Base-by-base conservation (phyloP, 2,797 vertebrate genomes). In the Momotus momota region DNA sequence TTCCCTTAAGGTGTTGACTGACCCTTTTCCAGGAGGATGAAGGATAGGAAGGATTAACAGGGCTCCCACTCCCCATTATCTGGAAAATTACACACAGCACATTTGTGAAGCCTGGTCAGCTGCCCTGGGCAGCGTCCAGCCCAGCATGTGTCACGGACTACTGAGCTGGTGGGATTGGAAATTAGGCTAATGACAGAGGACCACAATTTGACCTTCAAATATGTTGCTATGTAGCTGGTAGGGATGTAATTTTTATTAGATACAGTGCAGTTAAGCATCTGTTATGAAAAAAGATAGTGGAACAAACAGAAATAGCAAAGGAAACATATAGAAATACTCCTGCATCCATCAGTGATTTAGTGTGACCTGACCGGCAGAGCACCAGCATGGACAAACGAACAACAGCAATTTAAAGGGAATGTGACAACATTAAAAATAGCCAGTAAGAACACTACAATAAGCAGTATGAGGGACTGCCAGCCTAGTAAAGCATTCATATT, bases 71-170 rank as follows among this genome's bases (percentile, higher is more conserved):
- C 8, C 7, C 10, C 14, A 11, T n/a, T 21, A 38, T 15, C 9
- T 31, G 10, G 33, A 38, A 48, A 33, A 64, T 41, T 7, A 49
- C 9, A 33, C 13, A 4, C 2, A 35, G 6, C 2, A 0, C 8
- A 14, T 9, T 52, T 33, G 60, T 48, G 46, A 43, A 54, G 22
- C n/a, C 46, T 8, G 23, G 14, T 18, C 19, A 29, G 27, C 2
- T 3, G 7, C 12, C 12, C 26, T 7, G 33, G 33, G 71, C 41
- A 64, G 31, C 49, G 40, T 4, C 23, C 33, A 35, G n/a, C 22
- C 40, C 23, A 3, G 8, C 26, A 2, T 0, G 1, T 1, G 5
- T 14, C 69, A 41, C 9, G 25, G 52, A 29, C 58, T 72, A 5
- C 9, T 8, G 14, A 45, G 31, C 54, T 58, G 33, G 23, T 33